Conservation (phyloP, 2,888 invertebrate genomes). For the Pammene aurita region DNA sequence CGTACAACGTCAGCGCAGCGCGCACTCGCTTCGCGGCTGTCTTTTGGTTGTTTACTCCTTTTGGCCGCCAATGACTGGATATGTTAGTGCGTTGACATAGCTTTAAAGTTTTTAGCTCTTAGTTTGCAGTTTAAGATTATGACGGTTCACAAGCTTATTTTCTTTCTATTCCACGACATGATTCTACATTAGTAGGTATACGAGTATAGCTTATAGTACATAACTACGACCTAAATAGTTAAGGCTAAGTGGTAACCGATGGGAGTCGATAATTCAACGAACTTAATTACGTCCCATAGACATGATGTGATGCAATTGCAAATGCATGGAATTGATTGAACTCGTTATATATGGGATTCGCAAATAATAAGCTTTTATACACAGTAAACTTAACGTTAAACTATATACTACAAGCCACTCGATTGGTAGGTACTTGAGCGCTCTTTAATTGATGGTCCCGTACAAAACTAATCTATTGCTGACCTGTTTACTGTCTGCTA, state of each 20-base stretch:
- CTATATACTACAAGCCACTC: too few relatives aligned
- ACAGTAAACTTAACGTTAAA: too few relatives aligned
- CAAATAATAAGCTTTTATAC: not conserved
- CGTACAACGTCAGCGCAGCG: not conserved
- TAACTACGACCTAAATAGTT: constrained; percentile 36
- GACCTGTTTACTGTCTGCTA: constrained; percentile 37
- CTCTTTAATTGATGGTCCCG: not conserved
- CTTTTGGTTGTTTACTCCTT: constrained; percentile 51
- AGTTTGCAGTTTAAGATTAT: not conserved
- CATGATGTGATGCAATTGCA: not conserved
- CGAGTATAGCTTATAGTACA: too few relatives aligned
- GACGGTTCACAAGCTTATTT: too few relatives aligned
- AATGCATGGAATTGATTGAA: constrained; percentile 5
- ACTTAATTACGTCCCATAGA: constrained; percentile 51
- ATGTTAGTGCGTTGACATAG: constrained; percentile 48
- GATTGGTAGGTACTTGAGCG: too few relatives aligned
- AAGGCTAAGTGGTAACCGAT: constrained; percentile 47
- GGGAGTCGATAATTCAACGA: constrained; percentile 51
- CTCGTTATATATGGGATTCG: constrained; percentile 1
- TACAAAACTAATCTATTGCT: constrained; percentile 19
- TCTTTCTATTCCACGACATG: too few relatives aligned
- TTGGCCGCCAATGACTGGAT: too few relatives aligned
- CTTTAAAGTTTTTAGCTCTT: constrained; percentile 13
- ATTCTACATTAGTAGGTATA: too few relatives aligned
- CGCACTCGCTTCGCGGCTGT: constrained; percentile 28